A percentile compares a stretch with the other conserved stretches of the same genome.
These are phyloP conservation scores for Typhlomys cinereus DNA, from an alignment of 2,113 vertebrate genomes.

Conservation along the genomic window DNA sequence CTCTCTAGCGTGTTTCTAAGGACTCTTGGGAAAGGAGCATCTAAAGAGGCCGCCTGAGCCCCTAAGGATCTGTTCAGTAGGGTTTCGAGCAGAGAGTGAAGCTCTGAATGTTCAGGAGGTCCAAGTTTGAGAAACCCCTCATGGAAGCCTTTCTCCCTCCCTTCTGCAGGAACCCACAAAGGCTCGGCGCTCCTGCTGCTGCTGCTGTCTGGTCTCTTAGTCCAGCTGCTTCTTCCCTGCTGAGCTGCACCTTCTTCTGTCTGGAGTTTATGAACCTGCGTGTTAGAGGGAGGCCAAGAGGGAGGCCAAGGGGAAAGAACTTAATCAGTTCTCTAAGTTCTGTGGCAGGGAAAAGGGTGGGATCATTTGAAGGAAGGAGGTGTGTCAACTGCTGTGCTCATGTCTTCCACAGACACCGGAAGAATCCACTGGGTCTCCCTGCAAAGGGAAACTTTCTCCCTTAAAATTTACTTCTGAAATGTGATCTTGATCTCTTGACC, in stretches of 20 bases:
- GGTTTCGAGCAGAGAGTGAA: not conserved
- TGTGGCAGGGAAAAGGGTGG: not conserved
- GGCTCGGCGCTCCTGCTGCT: not conserved
- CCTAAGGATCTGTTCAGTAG: not conserved
- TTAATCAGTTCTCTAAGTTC: not conserved
- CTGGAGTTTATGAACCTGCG: not conserved
- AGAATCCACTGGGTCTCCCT: not conserved
- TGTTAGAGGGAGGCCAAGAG: not conserved
- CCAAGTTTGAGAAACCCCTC: not conserved
- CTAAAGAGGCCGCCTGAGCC: not conserved
- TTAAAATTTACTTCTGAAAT: not conserved
- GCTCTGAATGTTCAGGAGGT: not conserved
- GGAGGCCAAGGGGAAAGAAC: not conserved
- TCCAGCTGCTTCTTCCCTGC: not conserved
- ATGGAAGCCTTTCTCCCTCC: not conserved
- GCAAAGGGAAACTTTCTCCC: not conserved
- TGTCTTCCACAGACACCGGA: not conserved
- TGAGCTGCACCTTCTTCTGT: not conserved
- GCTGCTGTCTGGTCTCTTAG: not conserved
- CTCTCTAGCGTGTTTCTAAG: not conserved
- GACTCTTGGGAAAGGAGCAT: not conserved
- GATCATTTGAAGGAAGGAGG: not conserved
- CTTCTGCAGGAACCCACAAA: not conserved
- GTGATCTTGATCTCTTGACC: not conserved
- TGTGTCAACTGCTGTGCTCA: not conserved